phyloP scores from a whole-genome alignment of 2,888 invertebrate genomes.

The Lamellibrachia satsuma region DNA sequence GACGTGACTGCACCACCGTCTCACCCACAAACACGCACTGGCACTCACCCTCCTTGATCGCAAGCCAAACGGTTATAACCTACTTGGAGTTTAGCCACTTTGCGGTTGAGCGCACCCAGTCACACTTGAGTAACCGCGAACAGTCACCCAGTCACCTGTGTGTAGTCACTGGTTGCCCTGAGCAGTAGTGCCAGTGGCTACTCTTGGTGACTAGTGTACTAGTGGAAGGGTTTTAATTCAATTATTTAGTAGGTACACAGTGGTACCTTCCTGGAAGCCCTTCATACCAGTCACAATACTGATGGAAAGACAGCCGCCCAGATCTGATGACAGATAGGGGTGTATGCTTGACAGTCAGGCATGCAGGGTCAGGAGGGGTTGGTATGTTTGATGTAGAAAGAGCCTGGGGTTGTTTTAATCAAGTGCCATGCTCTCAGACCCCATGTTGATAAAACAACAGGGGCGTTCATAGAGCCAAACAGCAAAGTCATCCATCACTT shows the following conservation, averaged over 20 bases:
- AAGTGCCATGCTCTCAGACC: neutral
- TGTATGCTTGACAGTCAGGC: neutral
- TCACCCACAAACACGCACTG: neutral
- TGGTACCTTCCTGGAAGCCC: neutral
- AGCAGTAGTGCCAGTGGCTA: neutral
- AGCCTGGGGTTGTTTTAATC: neutral
- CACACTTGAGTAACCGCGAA: neutral
- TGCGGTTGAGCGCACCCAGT: neutral
- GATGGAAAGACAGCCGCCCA: neutral
- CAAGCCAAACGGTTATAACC: neutral
- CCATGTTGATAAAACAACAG: neutral
- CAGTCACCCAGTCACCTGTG: neutral
- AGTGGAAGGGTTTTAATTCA: neutral
- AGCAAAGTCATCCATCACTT: neutral
- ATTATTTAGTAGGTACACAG: neutral
- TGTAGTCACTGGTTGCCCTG: too few relatives aligned
- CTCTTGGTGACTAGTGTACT: neutral
- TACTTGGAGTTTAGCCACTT: neutral
- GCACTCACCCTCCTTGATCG: neutral
- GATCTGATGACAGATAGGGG: neutral
- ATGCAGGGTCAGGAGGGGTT: neutral
- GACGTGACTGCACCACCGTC: neutral
- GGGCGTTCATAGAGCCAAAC: neutral
- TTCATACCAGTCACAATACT: neutral
- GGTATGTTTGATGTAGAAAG: constrained; percentile 6